Conservation (phyloP, 1,140 invertebrate species). For the Aphelenchoides avenae region DNA sequence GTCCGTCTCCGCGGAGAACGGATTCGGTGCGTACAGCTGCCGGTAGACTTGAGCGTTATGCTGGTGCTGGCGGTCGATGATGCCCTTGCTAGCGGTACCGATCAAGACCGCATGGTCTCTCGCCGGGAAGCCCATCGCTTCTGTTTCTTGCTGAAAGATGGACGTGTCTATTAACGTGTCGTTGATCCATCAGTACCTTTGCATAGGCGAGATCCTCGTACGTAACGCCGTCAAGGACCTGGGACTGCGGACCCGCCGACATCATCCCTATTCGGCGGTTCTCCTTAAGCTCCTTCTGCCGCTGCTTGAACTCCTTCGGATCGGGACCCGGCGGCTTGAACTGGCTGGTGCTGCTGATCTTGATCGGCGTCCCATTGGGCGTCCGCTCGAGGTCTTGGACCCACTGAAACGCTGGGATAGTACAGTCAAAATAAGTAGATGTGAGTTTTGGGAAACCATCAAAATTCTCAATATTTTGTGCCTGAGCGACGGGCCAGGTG, state of each 20-base stretch:
- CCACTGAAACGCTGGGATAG: too few relatives aligned
- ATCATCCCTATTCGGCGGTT: constrained; percentile 90
- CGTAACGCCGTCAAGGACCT: constrained; percentile 89
- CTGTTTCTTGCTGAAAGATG: constrained; percentile 7
- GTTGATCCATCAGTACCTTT: constrained; percentile 13
- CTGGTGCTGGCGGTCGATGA: constrained; percentile 95
- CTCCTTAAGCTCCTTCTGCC: constrained; percentile 96
- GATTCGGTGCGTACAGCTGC: constrained; percentile 50
- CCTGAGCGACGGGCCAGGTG: too few relatives aligned
- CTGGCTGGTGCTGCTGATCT: constrained; percentile 84
- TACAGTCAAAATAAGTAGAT: too few relatives aligned
- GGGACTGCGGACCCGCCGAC: constrained; percentile 90
- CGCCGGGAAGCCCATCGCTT: constrained; percentile 64
- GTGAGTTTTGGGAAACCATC: too few relatives aligned
- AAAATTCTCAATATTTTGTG: too few relatives aligned
- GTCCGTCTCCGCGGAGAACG: constrained; percentile 45
- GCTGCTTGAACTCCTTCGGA: constrained; percentile 91
- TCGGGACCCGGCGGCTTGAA: constrained; percentile 94
- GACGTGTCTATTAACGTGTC: too few relatives aligned
- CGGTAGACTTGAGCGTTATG: constrained; percentile 73
- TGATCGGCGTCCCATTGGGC: constrained; percentile 84
- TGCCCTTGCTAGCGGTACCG: constrained; percentile 89
- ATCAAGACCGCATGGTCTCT: constrained; percentile 82
- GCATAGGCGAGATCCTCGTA: constrained; percentile 79
- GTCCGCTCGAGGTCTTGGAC: constrained; percentile 90